Conservation (phyloP, 2,113 vertebrate species). For the Bubo bubo region DNA sequence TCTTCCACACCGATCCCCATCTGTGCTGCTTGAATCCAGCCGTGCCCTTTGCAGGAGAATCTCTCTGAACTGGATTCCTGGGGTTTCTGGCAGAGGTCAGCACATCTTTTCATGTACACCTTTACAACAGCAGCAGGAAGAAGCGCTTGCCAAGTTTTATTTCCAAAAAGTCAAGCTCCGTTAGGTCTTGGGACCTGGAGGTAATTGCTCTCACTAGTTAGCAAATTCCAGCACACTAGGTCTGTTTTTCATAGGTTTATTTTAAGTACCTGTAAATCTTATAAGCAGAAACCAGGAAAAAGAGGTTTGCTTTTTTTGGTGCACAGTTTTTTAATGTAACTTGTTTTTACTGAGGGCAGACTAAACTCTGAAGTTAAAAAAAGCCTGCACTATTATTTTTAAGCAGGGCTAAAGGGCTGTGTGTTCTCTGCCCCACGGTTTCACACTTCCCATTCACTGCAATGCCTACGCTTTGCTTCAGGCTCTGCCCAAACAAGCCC, state of each 20-base stretch:
- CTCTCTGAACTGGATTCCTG: constrained; percentile 69
- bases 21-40: constrained; percentile 50
- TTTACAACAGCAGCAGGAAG: constrained; percentile 67
- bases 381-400: constrained; percentile 55
- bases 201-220: constrained; percentile 73
- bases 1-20: constrained; percentile 47
- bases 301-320: constrained; percentile 67
- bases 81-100: constrained; percentile 69
- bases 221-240: constrained; percentile 67
- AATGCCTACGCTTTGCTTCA: neutral
- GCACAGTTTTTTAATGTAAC: neutral
- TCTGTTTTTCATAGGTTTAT: constrained; percentile 74
- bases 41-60: constrained; percentile 7
- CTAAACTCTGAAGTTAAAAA: constrained; percentile 42
- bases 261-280: constrained; percentile 80
- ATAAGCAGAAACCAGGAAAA: constrained; percentile 70
- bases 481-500: constrained; percentile 21
- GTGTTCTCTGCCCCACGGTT: constrained; percentile 33
- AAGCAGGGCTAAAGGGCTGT: neutral
- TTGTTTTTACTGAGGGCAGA: constrained; percentile 70
- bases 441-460: constrained; percentile 46
- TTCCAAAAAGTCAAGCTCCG: constrained; percentile 68
- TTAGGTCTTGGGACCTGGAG: constrained; percentile 58
- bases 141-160: constrained; percentile 60
- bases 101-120: constrained; percentile 68